These are phyloP conservation scores for Crenuchus spilurus DNA, from an alignment of 2,797 vertebrate genomes.

Conservation along the genomic window DNA sequence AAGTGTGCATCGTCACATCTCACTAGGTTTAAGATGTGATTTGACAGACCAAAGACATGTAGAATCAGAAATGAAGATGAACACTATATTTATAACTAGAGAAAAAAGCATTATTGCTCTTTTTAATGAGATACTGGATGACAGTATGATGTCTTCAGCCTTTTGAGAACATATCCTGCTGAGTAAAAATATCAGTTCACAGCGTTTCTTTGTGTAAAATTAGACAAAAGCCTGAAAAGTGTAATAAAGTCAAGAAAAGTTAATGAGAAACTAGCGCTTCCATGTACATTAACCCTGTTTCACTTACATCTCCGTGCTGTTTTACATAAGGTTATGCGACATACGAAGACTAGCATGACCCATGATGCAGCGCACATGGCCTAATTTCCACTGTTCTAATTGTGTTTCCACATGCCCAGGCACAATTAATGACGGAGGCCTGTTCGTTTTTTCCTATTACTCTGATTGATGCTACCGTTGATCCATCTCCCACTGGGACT, in stretches of 20 bases:
- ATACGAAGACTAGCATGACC: conserved; percentile 42
- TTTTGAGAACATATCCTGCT: neutral
- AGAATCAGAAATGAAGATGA: conserved; percentile 1
- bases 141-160: neutral
- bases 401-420: conserved; percentile 65
- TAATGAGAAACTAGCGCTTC: neutral
- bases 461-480: conserved; percentile 69
- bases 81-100: neutral
- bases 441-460: conserved; percentile 61
- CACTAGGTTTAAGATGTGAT: neutral
- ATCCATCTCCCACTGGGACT: conserved; percentile 52
- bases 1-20: neutral
- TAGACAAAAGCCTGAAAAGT: neutral
- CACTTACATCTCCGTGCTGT: neutral
- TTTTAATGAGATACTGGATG: neutral
- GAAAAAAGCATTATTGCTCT: no score
- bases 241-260: neutral
- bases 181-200: neutral
- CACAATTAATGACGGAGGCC: conserved; percentile 70
- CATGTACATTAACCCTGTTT: neutral
- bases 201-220: neutral
- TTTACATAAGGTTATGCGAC: conserved; percentile 34
- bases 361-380: conserved; percentile 55
- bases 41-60: neutral
- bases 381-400: conserved; percentile 71